phyloP scores from a whole-genome alignment of 1,140 invertebrate genomes.

The Cyrtorhinus lividipennis region DNA sequence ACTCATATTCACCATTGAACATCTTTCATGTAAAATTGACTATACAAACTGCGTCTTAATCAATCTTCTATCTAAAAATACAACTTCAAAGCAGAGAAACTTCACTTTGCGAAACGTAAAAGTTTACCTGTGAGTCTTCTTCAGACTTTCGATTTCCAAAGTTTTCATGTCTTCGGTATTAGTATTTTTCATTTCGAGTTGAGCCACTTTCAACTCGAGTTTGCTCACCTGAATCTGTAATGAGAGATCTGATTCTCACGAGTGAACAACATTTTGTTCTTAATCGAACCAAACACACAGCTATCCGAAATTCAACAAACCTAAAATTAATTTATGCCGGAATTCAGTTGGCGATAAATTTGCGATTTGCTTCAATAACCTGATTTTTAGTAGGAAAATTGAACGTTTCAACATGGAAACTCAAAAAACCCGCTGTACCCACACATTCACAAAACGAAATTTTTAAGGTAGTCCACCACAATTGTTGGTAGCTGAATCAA shows the following conservation, averaged over 20 bases:
- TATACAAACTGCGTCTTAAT: not conserved
- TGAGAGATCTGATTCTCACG: not conserved
- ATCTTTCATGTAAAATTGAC: not conserved
- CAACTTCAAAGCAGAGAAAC: too few relatives aligned
- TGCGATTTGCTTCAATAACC: too few relatives aligned
- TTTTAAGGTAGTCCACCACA: too few relatives aligned
- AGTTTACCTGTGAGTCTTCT: conserved; percentile 15
- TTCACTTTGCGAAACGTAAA: not conserved
- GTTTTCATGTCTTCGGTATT: conserved; percentile 8
- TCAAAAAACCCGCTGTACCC: too few relatives aligned
- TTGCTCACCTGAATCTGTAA: conserved; percentile 12
- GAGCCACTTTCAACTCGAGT: conserved; percentile 11
- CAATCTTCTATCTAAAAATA: too few relatives aligned
- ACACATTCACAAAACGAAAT: too few relatives aligned
- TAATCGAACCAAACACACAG: not conserved
- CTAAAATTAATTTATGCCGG: too few relatives aligned
- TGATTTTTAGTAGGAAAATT: too few relatives aligned
- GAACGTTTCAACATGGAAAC: too few relatives aligned
- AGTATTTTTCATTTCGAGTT: conserved; percentile 15
- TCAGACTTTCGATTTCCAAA: conserved; percentile 14
- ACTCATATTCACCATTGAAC: not conserved
- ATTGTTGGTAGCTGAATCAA: too few relatives aligned
- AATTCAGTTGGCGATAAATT: too few relatives aligned
- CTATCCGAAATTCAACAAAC: too few relatives aligned
- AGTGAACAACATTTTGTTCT: not conserved